A percentile compares a stretch with the other conserved stretches of the same genome.
These are phyloP conservation scores for Hoplias malabaricus DNA, from an alignment of 2,113 vertebrate genomes.

Conservation along the genomic window DNA sequence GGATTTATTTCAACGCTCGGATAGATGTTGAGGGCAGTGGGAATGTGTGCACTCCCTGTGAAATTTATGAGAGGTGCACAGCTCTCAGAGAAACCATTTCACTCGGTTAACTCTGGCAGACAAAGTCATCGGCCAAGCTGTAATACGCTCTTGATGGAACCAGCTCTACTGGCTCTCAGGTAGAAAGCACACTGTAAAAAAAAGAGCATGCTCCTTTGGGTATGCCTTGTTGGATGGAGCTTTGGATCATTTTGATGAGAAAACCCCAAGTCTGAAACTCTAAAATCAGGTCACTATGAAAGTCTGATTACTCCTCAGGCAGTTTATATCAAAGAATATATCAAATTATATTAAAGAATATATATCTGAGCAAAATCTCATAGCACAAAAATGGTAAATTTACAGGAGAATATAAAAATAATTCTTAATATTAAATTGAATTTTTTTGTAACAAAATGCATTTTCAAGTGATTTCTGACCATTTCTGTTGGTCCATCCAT, in stretches of 20 bases:
- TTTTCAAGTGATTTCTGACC: no score
- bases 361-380: neutral
- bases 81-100: conserved; percentile 60
- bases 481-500: no score
- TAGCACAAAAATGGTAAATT: no score
- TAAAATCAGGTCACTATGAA: neutral
- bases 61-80: conserved; percentile 66
- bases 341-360: neutral
- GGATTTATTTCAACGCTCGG: conserved; percentile 71
- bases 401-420: no score
- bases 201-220: neutral
- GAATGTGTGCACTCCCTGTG: conserved; percentile 64
- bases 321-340: neutral
- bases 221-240: neutral
- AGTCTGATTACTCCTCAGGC: neutral
- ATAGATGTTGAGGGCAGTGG: conserved; percentile 56
- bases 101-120: conserved; percentile 56
- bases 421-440: no score
- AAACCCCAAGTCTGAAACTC: neutral
- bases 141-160: conserved; percentile 44
- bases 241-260: neutral
- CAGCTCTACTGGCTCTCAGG: conserved; percentile 26
- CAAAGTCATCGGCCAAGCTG: conserved; percentile 28
- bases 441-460: no score
- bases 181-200: conserved; percentile 26